phyloP scores from a whole-genome alignment of 2,113 vertebrate species.

The Eubucco bourcierii region DNA sequence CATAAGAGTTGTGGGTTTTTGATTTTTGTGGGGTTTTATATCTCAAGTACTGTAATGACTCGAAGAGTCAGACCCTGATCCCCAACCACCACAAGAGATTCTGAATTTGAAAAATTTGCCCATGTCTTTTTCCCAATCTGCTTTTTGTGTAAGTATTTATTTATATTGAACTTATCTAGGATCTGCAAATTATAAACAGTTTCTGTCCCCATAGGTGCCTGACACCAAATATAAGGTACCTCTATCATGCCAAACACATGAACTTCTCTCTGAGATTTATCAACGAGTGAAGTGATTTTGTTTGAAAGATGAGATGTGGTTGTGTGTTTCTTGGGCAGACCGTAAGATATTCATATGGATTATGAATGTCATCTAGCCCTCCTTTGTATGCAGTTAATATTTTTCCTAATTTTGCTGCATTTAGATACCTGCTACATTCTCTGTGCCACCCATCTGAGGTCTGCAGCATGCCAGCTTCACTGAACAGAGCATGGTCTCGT shows the following conservation, averaged over 20 bases:
- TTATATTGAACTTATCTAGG: neutral
- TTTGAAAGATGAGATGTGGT: neutral
- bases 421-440: neutral
- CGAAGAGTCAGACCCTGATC: neutral
- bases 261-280: neutral
- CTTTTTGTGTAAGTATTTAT: neutral
- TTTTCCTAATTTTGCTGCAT: neutral
- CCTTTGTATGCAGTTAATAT: neutral
- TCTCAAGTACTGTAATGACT: neutral
- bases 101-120: neutral
- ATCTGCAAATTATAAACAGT: neutral
- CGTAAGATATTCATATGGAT: neutral
- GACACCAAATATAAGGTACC: rapidly evolving
- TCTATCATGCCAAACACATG: neutral
- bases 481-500: rapidly evolving
- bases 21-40: neutral
- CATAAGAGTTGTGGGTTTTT: neutral
- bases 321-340: neutral
- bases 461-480: neutral
- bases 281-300: neutral
- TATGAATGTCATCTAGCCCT: neutral
- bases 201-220: neutral
- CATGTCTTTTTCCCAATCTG: too few species aligned
- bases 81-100: neutral
- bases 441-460: neutral